Conservation (phyloP, 2,888 invertebrate genomes). For the Cordilura impudica region DNA sequence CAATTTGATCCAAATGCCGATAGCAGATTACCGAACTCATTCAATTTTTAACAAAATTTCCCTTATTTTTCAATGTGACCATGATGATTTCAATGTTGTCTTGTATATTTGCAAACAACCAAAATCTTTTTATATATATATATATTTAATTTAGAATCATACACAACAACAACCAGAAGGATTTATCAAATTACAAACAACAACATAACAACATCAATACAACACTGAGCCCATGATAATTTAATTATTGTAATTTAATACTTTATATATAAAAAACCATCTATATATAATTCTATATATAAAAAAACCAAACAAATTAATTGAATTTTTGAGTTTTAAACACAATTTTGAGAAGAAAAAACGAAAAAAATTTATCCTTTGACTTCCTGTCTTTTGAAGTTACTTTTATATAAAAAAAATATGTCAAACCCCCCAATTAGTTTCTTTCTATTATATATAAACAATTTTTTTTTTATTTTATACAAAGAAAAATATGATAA, state of each 20-base stretch:
- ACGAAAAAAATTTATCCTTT: slow-evolving; percentile 34
- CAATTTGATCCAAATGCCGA: slow-evolving; percentile 89
- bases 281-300: slow-evolving; percentile 59
- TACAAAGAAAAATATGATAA: slow-evolving; percentile 40
- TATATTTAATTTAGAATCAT: slow-evolving; percentile 59
- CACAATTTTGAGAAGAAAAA: slow-evolving; percentile 36
- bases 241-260: slow-evolving; percentile 65
- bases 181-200: slow-evolving; percentile 57
- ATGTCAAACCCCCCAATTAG: not conserved
- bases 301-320: slow-evolving; percentile 50
- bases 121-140: slow-evolving; percentile 57
- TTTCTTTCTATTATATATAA: slow-evolving; percentile 23
- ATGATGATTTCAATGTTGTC: slow-evolving; percentile 59
- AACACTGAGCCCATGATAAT: slow-evolving; percentile 64
- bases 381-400: slow-evolving; percentile 40
- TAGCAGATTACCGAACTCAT: slow-evolving; percentile 75
- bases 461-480: slow-evolving; percentile 35
- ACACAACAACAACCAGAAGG: slow-evolving; percentile 45
- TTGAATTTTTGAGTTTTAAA: slow-evolving; percentile 60
- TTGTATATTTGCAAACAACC: slow-evolving; percentile 56
- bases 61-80: slow-evolving; percentile 62
- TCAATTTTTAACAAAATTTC: slow-evolving; percentile 73
- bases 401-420: not conserved
- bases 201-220: slow-evolving; percentile 38
- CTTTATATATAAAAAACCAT: slow-evolving; percentile 60